Conservation (phyloP, 2,113 vertebrate genomes). For the Dolichotis patagonum region DNA sequence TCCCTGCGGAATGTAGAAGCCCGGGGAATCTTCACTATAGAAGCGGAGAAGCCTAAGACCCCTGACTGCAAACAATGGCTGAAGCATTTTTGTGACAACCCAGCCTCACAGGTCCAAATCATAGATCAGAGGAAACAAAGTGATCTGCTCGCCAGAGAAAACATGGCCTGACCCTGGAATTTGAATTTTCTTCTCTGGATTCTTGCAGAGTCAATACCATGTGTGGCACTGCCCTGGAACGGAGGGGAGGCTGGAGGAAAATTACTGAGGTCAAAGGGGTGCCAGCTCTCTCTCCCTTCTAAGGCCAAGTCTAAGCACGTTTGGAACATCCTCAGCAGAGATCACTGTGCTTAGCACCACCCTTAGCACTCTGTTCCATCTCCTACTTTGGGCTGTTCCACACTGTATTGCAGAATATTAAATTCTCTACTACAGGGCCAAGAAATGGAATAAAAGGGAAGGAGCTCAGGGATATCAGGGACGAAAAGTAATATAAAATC, state of each 20-base stretch:
- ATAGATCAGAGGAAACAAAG: not conserved
- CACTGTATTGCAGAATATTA: not conserved
- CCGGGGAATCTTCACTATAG: not conserved
- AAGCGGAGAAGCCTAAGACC: not conserved
- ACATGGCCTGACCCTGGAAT: not conserved
- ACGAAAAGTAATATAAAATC: not conserved
- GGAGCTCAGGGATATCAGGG: not conserved
- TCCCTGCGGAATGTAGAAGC: not conserved
- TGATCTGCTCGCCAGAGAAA: not conserved
- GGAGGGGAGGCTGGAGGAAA: not conserved
- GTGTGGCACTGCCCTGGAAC: not conserved
- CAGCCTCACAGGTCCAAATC: not conserved
- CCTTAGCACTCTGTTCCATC: not conserved
- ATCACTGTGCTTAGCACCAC: not conserved
- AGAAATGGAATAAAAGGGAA: not conserved
- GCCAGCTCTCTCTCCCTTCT: not conserved
- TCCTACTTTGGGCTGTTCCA: not conserved
- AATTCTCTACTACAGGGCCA: not conserved
- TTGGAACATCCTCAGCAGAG: not conserved
- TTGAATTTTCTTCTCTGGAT: not conserved
- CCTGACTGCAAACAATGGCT: not conserved
- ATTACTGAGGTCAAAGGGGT: not conserved
- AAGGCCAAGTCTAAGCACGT: not conserved
- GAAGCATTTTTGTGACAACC: not conserved
- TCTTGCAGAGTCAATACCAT: not conserved